Conservation (phyloP, 2,113 vertebrate genomes). For the Rafetus swinhoei region DNA sequence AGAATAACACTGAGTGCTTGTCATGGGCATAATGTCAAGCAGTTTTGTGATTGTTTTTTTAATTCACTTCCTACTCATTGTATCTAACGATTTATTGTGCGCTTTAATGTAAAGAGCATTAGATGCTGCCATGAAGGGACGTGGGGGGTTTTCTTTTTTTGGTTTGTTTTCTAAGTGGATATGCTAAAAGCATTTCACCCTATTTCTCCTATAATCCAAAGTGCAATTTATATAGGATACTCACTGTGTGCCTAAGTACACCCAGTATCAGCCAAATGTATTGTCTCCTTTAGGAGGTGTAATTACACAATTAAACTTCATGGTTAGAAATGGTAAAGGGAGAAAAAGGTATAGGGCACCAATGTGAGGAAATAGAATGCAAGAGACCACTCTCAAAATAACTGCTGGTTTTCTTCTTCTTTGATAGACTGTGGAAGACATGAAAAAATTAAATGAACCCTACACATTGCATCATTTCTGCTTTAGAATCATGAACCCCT, state of each 20-base stretch:
- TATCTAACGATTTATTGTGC: conserved; percentile 37
- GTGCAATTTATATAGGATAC: conserved; percentile 10
- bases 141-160: background rate
- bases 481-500: background rate
- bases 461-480: background rate
- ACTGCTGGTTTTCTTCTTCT: conserved; percentile 41
- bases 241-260: conserved; percentile 13
- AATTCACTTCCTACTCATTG: conserved; percentile 2
- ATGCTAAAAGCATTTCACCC: conserved; percentile 1
- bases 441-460: background rate
- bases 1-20: conserved; percentile 18
- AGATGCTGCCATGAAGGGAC: conserved; percentile 1
- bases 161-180: conserved; percentile 8
- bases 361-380: conserved; percentile 45
- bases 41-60: conserved; percentile 16
- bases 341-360: background rate
- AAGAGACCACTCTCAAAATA: conserved; percentile 29
- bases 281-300: conserved; percentile 20
- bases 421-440: conserved; percentile 18
- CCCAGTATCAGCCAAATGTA: background rate
- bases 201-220: background rate
- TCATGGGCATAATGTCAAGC: conserved; percentile 32
- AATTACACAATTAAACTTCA: conserved; percentile 63
- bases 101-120: conserved; percentile 22
- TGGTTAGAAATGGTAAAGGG: background rate